Conservation (phyloP, 2,888 invertebrate genomes). For the Melitaea athalia region DNA sequence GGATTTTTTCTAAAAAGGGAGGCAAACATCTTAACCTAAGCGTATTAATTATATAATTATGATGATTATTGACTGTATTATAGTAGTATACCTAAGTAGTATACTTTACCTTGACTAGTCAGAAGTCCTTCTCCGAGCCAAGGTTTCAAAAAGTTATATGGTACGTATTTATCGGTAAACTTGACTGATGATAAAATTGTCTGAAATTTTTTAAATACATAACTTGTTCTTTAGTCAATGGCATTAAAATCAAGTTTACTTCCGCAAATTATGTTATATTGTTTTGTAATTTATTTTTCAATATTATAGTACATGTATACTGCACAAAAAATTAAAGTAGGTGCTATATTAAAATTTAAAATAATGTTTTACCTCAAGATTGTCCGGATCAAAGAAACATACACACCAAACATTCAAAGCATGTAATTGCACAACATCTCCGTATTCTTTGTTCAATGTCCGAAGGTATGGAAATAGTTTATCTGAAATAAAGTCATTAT, state of each 20-base stretch:
- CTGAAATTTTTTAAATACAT: neutral
- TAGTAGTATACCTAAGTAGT: too few species aligned
- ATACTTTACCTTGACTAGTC: conserved; percentile 53
- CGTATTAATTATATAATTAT: too few species aligned
- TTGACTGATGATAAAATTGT: conserved; percentile 18
- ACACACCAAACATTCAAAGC: neutral
- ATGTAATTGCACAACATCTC: neutral
- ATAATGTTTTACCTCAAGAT: neutral
- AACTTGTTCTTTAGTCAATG: too few species aligned
- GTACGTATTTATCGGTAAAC: conserved; percentile 50
- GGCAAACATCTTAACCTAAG: too few species aligned
- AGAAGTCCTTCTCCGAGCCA: conserved; percentile 61
- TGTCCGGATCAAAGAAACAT: neutral
- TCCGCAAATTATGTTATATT: too few species aligned
- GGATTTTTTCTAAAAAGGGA: too few species aligned
- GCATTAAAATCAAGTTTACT: too few species aligned
- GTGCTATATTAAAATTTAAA: neutral
- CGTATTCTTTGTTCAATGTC: neutral
- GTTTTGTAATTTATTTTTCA: too few species aligned
- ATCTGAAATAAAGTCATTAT: neutral
- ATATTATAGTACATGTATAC: too few species aligned
- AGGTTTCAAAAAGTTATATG: conserved; percentile 55
- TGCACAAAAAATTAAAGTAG: too few species aligned
- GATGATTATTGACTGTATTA: too few species aligned
- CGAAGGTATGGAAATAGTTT: neutral